phyloP scores from a whole-genome alignment of 2,888 invertebrate species.

The Teleiodes luculella region DNA sequence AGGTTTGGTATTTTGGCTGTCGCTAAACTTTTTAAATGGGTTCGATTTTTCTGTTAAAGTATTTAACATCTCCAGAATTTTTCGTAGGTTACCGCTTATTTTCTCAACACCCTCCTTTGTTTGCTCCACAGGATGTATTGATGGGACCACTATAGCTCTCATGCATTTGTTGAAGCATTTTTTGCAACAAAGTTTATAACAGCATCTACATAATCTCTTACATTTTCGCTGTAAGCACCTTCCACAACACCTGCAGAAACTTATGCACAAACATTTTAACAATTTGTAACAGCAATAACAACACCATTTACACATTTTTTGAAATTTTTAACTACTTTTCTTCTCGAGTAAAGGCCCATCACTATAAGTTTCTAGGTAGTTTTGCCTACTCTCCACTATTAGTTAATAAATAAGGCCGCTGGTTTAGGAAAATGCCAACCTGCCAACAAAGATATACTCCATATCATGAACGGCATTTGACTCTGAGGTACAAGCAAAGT shows the following conservation, averaged over 20 bases:
- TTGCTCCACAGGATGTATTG: not conserved
- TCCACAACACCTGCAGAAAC: not conserved
- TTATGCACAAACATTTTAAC: not conserved
- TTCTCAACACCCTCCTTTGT: not conserved
- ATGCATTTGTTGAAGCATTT: not conserved
- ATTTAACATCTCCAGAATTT: not conserved
- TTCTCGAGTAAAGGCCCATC: not conserved
- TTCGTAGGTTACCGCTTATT: not conserved
- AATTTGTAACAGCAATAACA: not conserved
- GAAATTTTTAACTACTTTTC: not conserved
- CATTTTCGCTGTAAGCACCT: not conserved
- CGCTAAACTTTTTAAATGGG: not conserved
- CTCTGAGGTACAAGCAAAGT: not conserved
- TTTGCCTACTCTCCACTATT: not conserved
- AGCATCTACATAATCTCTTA: not conserved
- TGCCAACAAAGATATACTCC: not conserved
- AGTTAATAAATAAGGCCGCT: not conserved
- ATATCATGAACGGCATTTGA: not conserved
- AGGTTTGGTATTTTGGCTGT: not conserved
- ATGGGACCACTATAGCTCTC: conserved; percentile 15
- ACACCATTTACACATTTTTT: not conserved
- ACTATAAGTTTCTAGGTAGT: not conserved
- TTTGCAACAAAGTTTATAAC: not conserved
- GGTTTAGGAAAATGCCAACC: conserved; percentile 1
- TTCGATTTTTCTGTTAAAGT: not conserved